Evolutionary conservation across 2,888 invertebrate genomes (phyloP).

Genomic region (Beris chalybata): DNA sequence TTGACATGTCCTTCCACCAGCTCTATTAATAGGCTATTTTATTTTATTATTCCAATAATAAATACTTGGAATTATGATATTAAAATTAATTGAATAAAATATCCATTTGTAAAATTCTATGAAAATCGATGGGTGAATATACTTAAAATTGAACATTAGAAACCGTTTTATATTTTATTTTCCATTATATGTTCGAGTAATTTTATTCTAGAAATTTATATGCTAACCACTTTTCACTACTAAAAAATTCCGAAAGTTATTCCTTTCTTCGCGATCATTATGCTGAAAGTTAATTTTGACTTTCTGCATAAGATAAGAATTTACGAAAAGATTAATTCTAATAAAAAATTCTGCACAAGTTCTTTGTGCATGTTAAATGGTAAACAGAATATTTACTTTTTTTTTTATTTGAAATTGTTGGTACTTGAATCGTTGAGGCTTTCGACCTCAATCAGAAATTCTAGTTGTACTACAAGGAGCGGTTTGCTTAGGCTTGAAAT

Average conservation of each 20-base stretch:
- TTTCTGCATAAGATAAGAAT: slow-evolving; percentile 22
- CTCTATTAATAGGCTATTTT: no score
- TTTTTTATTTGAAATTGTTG: slow-evolving; percentile 9
- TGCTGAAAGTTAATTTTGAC: slow-evolving; percentile 9
- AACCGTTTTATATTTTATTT: no score
- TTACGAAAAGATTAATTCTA: slow-evolving; percentile 20
- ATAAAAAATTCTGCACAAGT: slow-evolving; percentile 28
- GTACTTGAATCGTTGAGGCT: background rate
- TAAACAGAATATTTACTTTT: slow-evolving; percentile 1
- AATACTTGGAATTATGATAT: no score
- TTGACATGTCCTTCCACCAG: no score
- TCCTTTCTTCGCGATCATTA: slow-evolving; percentile 23
- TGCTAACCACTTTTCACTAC: slow-evolving; percentile 28
- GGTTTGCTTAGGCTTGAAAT: slow-evolving; percentile 3
- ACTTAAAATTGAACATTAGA: no score
- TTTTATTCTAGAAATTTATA: slow-evolving; percentile 2
- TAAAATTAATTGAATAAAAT: no score
- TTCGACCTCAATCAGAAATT: slow-evolving; percentile 30
- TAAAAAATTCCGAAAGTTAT: slow-evolving; percentile 21
- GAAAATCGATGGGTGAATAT: no score
- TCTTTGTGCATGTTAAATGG: slow-evolving; percentile 14
- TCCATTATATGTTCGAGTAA: no score
- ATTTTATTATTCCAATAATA: no score
- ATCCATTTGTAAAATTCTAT: no score
- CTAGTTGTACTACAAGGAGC: slow-evolving; percentile 23